A percentile compares a stretch with the other conserved stretches of the same genome.
These are phyloP conservation scores for Coptotermes formosanus DNA, from an alignment of 1,140 invertebrate species.

Conservation along the genomic window DNA sequence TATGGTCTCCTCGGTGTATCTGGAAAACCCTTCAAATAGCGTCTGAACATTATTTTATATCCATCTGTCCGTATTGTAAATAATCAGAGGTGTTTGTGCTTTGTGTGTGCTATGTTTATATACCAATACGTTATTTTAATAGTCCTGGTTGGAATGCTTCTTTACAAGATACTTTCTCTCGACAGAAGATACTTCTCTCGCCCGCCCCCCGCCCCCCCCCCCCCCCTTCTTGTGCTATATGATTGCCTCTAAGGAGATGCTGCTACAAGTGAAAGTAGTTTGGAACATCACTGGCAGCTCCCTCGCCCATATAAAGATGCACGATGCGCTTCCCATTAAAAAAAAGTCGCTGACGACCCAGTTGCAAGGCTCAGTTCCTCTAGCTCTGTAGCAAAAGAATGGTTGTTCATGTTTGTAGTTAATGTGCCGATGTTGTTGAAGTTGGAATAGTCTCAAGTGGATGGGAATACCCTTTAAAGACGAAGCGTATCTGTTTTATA, in stretches of 20 bases:
- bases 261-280: slow-evolving; percentile 5
- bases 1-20: not conserved
- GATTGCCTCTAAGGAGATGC: not conserved
- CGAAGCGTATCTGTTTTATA: too few relatives aligned
- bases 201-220: not conserved
- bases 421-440: too few relatives aligned
- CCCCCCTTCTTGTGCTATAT: not conserved
- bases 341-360: not conserved
- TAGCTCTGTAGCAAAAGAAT: too few relatives aligned
- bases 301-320: slow-evolving; percentile 7
- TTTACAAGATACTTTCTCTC: not conserved
- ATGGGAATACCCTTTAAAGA: too few relatives aligned
- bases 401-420: too few relatives aligned
- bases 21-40: not conserved
- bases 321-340: not conserved
- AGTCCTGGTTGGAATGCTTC: not conserved
- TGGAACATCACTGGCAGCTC: not conserved
- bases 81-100: not conserved
- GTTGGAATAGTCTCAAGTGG: too few relatives aligned
- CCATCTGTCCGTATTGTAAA: not conserved
- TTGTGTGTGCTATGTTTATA: not conserved
- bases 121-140: not conserved
- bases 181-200: not conserved
- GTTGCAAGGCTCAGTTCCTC: not conserved
- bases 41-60: not conserved